Evolutionary conservation across 2,113 vertebrate genomes (phyloP), one percentile per base, ranked within the genome.

Genomic region (Dipodomys merriami): DNA sequence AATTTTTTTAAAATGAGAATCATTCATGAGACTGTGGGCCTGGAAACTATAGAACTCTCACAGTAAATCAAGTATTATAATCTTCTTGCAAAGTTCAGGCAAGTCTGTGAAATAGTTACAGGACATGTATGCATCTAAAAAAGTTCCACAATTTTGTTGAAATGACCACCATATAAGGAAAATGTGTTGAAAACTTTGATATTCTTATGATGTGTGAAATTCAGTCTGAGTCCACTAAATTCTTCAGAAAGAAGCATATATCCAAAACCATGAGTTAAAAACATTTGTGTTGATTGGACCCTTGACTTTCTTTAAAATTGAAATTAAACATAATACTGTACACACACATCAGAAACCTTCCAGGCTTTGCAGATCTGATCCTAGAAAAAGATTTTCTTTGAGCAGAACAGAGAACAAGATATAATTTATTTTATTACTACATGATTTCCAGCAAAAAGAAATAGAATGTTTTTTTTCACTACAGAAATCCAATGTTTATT

Each of bases 291-390:
- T 90, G 60, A 68, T 35, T 87, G 71, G 74, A 78, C 46, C 88
- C n/a, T 94, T 94, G 57, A 93, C 78, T 35, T 87, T 84, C 67
- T 39, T 78, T 86, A 91, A 83, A 90, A 74, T 10, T 91, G 60
- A 86, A 86, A 85, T 93, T 69, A 90, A 84, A 71, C 20, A 44
- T 22, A 71, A 49, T 9, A 84, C 19, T n/a, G 13, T 83, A 81
- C 7, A 82, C 87, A 77, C 44, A 39, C 69, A 84, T 35, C 46
- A 77, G 57, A 82, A 84, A 81, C 39, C 30, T 79, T 78, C 72
- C 18, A 79, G 77, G 30, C 19, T 81, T 57, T 83, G 68, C 20
- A 92, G 18, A 85, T 30, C 57, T 92, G 65, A 81, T 33, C 16
- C 18, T 82, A 9, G 57, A 39, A 39, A 84, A 94, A 93, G 33